Percentiles rank a stretch among this genome's conserved stretches.
Evolutionary conservation across 2,113 vertebrate genomes (phyloP).

Genomic region (Centropus bengalensis): DNA sequence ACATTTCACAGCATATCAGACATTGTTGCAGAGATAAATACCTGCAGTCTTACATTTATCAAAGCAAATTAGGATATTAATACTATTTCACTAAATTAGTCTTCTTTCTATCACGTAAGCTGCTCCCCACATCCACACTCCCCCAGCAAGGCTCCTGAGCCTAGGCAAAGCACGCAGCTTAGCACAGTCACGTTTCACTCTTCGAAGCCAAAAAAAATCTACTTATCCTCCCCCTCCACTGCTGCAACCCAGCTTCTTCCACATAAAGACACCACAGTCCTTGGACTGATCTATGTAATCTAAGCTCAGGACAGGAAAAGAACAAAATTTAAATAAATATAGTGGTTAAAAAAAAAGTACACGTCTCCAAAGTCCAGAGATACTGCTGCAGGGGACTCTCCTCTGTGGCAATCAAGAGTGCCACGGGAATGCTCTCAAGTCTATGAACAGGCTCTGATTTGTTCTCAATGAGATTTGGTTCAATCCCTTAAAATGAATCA

Average conservation of each 20-base stretch:
- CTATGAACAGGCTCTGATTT: neutral
- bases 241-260: neutral
- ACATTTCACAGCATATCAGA: neutral
- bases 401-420: neutral
- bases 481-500: neutral
- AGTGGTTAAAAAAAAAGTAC: neutral
- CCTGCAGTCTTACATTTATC: neutral
- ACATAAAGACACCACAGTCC: neutral
- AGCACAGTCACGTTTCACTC: neutral
- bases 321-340: neutral
- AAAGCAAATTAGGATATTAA: neutral
- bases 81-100: neutral
- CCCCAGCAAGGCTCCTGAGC: neutral
- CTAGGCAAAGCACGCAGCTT: neutral
- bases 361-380: neutral
- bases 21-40: neutral
- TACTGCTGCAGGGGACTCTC: neutral
- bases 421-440: neutral
- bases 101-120: neutral
- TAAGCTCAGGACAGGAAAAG: neutral
- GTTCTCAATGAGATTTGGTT: neutral
- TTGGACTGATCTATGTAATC: neutral
- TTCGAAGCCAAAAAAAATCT: neutral
- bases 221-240: neutral
- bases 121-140: neutral